Percentiles rank a stretch among this genome's conserved stretches.
phyloP scores from a whole-genome alignment of 2,113 vertebrate genomes.

The Struthidea cinerea region DNA sequence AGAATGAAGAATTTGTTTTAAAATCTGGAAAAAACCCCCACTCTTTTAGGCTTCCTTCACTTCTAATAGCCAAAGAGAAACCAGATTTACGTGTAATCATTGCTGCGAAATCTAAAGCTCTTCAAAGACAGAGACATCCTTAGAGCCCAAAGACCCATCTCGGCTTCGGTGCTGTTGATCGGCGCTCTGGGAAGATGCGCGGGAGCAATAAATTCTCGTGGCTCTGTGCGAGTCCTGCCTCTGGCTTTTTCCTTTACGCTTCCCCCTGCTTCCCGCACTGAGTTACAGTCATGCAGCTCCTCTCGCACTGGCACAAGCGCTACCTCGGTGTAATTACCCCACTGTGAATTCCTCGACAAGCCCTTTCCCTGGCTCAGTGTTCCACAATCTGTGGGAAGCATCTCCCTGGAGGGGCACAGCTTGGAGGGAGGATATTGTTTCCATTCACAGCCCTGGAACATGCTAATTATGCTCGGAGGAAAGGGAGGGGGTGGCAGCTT shows the following conservation, averaged over 20 bases:
- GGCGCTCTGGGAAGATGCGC: background rate
- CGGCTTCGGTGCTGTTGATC: rapidly evolving
- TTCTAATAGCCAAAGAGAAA: background rate
- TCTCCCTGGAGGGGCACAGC: constrained; percentile 55
- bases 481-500: constrained; percentile 1
- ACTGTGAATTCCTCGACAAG: constrained; percentile 36
- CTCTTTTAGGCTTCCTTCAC: background rate
- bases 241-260: background rate
- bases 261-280: background rate
- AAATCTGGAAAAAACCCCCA: background rate
- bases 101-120: background rate
- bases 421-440: constrained; percentile 60
- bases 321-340: background rate
- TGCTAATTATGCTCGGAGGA: constrained; percentile 30
- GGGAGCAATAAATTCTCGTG: background rate
- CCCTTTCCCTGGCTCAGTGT: constrained; percentile 22
- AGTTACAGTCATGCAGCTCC: background rate
- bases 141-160: rapidly evolving
- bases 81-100: rapidly evolving
- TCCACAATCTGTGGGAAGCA: constrained; percentile 50
- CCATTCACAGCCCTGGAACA: constrained; percentile 45
- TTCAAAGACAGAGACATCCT: background rate
- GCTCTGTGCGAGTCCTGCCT: background rate
- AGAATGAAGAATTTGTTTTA: background rate
- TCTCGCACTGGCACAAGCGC: background rate